Base-by-base conservation (phyloP, 53 echinoderm and acorn worm genomes). In the Holothuria scabra region DNA sequence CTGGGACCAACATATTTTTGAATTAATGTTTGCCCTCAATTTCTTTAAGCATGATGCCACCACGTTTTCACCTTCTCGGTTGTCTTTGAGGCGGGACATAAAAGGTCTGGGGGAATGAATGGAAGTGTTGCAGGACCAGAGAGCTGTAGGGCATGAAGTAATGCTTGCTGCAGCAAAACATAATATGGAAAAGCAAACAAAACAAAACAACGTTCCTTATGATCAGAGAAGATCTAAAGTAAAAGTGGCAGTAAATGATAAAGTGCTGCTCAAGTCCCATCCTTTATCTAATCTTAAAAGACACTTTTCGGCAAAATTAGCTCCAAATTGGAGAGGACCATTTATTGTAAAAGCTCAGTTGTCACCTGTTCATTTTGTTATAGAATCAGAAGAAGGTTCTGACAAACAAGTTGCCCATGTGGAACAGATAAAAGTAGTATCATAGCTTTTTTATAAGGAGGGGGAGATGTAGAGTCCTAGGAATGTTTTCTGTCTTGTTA, bases 1-100 rank as follows among this genome's bases (percentile, higher is more conserved):
- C 1, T 91, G 91, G 85, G 85, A 91, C 22, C 38, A 74, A 8
- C 72, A 88, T 59, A 11, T 91, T 8, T 79, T 71, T 11, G 91
- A 91, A 28, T 81, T 91, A 20, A 67, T 60, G 23, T 91, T 80
- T 64, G 88, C 88, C 2, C 55, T n/a, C n/a, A n/a, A n/a, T n/a
- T n/a, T n/a, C n/a, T n/a, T n/a, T n/a, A n/a, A n/a, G n/a, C n/a
- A n/a, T n/a, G n/a, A n/a, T n/a, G n/a, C n/a, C n/a, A n/a, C n/a
- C n/a, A n/a, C n/a, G n/a, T n/a, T n/a, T n/a, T 88, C 11, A 88
- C 88, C 88, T 12, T 24, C 81, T 0, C 25, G 58, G 19, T 8
- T 91, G 4, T 86, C 83, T 87, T 83, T 90, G 9, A 62, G 79
- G 1, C 59, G 18, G 13, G 31, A 7, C 1, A 79, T 59, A 7